These are phyloP conservation scores for Notarius lentiginosus DNA, from an alignment of 2,113 vertebrate species.

Conservation along the genomic window DNA sequence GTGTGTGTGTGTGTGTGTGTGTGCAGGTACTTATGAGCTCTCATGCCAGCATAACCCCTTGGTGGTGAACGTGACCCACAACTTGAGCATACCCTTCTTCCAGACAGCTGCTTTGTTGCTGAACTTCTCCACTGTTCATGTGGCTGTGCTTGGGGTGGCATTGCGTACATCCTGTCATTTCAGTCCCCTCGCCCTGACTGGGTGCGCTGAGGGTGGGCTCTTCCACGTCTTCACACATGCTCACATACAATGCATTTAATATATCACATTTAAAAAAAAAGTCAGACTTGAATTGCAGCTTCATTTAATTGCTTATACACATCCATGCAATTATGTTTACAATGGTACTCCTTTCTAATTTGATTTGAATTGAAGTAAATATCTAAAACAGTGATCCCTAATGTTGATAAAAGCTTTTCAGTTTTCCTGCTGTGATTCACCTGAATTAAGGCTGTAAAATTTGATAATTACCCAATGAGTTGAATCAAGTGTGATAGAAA, in stretches of 20 bases:
- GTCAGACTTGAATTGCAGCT: background rate
- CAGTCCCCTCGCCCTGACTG: conserved; percentile 68
- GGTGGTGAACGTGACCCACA: conserved; percentile 76
- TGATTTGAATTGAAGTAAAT: background rate
- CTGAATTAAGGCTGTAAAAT: background rate
- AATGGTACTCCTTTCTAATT: background rate
- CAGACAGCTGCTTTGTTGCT: conserved; percentile 74
- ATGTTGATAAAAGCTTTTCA: background rate
- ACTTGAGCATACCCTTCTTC: conserved; percentile 65
- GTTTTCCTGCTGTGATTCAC: background rate
- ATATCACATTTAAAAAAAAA: background rate
- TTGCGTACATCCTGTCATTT: conserved; percentile 77
- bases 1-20: conserved; percentile 11
- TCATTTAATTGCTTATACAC: background rate
- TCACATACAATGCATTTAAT: conserved; percentile 4
- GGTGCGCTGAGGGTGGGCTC: conserved; percentile 77
- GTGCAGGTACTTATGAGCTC: conserved; percentile 79
- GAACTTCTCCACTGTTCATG: conserved; percentile 80
- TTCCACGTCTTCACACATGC: conserved; percentile 73
- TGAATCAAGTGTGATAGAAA: background rate
- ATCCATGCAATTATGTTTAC: background rate
- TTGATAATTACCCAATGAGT: background rate
- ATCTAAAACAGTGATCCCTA: background rate
- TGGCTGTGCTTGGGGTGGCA: conserved; percentile 85
- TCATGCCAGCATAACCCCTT: conserved; percentile 86